Evolutionary conservation across 2,888 invertebrate species (phyloP), one percentile per base, ranked within the genome.

Genomic region (Boloria selene): DNA sequence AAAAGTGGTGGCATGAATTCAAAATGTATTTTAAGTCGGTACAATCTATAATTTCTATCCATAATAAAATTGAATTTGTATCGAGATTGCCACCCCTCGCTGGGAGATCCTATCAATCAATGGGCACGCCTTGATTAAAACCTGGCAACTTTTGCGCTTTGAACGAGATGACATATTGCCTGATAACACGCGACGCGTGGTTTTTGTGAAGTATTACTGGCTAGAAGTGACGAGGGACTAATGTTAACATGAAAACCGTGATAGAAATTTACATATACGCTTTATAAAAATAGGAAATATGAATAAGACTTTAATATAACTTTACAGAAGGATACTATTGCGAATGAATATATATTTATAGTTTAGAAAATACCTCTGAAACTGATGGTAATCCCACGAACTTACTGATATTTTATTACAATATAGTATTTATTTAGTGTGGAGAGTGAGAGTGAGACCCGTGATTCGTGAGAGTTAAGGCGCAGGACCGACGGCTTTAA

Each of bases 111-210:
- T 88, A 90, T 89, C 89, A 89, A 89, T 90, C 89, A 89, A 88
- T 88, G 79, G 87, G 84, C 87, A 77, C 88, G 79, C 88, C 88
- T 88, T 88, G 88, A 88, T 88, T 88, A 87, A 83, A 84, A 82
- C 82, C 76, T 79, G 77, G 79, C 80, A 84, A 83, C 82, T 84
- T 70, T 70, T 83, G 81, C 82, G 85, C 86, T 88, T 87, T 85
- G 87, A 87, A 82, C 76, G 81, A 83, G 84, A 89, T 90, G 90
- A 90, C 86, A 84, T 86, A 90, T 88, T 80, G 80, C 78, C 60
- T 64, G 72, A 70, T 80, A 81, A 78, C 90, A 90, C 90, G 90
- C 90, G 69, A 90, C 31, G 72, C 16, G 62, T 54, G n/a, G 13
- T 42, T 44, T 47, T 50, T 50, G 55, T 61, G 67, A 70, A 56